phyloP scores from a whole-genome alignment of 2,888 invertebrate genomes.

The Neoscelio sp. region DNA sequence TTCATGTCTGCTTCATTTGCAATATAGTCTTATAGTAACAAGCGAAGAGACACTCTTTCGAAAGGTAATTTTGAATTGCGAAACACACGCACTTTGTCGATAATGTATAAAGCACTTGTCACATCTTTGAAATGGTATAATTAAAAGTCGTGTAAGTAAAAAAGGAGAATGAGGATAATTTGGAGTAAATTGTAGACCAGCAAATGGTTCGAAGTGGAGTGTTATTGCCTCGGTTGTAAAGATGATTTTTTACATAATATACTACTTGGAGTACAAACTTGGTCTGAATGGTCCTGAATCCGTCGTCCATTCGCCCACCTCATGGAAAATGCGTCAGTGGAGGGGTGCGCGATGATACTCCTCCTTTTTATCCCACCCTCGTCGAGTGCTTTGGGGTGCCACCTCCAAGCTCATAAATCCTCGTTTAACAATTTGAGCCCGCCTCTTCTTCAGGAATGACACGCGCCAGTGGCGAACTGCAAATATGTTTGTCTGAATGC shows the following conservation, averaged over 20 bases:
- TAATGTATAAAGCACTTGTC: no score
- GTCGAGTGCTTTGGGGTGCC: constrained; percentile 60
- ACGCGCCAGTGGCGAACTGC: constrained; percentile 61
- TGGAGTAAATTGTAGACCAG: no score
- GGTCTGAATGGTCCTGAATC: constrained; percentile 74
- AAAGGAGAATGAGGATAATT: no score
- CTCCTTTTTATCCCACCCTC: constrained; percentile 69
- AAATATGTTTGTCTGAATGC: constrained; percentile 32
- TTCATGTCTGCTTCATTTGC: no score
- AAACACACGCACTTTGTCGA: not conserved
- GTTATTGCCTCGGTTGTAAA: no score
- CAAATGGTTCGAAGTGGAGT: no score
- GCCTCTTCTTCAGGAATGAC: constrained; percentile 67
- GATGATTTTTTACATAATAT: constrained; percentile 1
- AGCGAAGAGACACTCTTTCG: no score
- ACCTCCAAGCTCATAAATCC: constrained; percentile 65
- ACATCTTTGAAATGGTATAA: no score
- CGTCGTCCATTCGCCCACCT: constrained; percentile 77
- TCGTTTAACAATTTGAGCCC: constrained; percentile 69
- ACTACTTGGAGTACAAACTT: constrained; percentile 71
- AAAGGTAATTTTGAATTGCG: not conserved
- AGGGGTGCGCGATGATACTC: constrained; percentile 66
- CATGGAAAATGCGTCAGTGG: constrained; percentile 69
- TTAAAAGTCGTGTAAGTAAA: no score
- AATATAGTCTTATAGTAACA: no score